Conservation (phyloP, 2,888 invertebrate species). For the Mimas tiliae region DNA sequence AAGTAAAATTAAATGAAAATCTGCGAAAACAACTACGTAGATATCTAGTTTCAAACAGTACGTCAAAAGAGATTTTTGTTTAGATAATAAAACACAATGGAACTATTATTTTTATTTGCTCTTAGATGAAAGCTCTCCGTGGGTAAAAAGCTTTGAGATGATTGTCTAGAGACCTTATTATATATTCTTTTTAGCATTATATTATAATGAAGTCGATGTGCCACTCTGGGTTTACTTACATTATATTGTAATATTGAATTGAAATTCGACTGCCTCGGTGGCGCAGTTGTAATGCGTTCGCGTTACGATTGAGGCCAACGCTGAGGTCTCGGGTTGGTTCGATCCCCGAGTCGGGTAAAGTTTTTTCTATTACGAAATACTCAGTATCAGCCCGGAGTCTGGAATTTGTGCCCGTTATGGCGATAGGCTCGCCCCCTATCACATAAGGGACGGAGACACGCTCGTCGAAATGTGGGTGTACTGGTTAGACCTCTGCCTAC, state of each 20-base stretch:
- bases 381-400: too few relatives aligned
- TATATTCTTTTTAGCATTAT: constrained; percentile 17
- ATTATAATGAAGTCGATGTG: constrained; percentile 5
- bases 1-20: constrained; percentile 1
- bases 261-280: too few relatives aligned
- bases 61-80: constrained; percentile 15
- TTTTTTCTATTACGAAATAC: too few relatives aligned
- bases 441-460: too few relatives aligned
- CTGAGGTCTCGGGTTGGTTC: too few relatives aligned
- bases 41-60: background rate
- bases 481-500: too few relatives aligned
- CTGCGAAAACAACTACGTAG: background rate
- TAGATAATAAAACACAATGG: constrained; percentile 25
- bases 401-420: too few relatives aligned
- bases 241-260: background rate
- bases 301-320: too few relatives aligned
- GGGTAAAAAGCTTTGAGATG: constrained; percentile 20
- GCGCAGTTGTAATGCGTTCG: too few relatives aligned
- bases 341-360: too few relatives aligned
- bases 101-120: constrained; percentile 23
- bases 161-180: constrained; percentile 20
- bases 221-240: background rate
- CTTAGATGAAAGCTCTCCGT: constrained; percentile 19
- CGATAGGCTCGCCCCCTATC: too few relatives aligned
- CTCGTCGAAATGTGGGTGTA: too few relatives aligned